Evolutionary conservation across 23 tunicate species (phyloP).

Genomic region (Phallusia fumigata): DNA sequence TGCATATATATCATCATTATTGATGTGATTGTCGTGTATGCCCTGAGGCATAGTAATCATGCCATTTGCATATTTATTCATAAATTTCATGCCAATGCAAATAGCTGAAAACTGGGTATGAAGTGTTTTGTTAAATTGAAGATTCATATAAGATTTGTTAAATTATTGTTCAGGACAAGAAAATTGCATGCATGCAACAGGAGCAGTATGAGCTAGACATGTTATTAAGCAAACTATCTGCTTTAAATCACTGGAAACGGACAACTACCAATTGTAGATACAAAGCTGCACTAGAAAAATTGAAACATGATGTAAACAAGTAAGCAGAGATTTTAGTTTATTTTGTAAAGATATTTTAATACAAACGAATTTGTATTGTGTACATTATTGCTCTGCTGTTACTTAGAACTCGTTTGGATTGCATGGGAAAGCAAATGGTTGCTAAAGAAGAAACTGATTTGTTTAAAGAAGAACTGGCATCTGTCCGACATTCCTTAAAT

Average conservation of each 20-base stretch:
- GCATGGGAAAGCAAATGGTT: slow-evolving; percentile 40
- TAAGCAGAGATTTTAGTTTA: background rate
- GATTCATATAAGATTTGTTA: too few species aligned
- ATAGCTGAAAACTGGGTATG: too few species aligned
- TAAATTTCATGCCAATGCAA: too few species aligned
- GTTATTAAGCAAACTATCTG: slow-evolving; percentile 59
- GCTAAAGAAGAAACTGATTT: slow-evolving; percentile 51
- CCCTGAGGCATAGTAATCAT: background rate
- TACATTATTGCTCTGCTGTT: too few species aligned
- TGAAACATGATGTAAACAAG: slow-evolving; percentile 63
- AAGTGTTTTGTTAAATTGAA: too few species aligned
- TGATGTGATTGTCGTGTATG: too few species aligned
- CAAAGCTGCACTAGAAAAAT: slow-evolving; percentile 55
- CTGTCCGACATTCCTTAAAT: slow-evolving; percentile 64
- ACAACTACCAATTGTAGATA: slow-evolving; percentile 54
- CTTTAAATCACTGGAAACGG: slow-evolving; percentile 87
- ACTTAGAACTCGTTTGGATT: slow-evolving; percentile 44
- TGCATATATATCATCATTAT: too few species aligned
- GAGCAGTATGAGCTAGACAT: slow-evolving; percentile 63
- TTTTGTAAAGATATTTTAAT: background rate
- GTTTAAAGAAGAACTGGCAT: slow-evolving; percentile 55
- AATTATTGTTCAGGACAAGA: slow-evolving; percentile 46
- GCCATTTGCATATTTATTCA: too few species aligned
- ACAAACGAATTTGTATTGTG: background rate
- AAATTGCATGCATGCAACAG: slow-evolving; percentile 49